Evolutionary conservation across 2,113 vertebrate genomes (phyloP).

Genomic region (Pseudopodoces humilis): DNA sequence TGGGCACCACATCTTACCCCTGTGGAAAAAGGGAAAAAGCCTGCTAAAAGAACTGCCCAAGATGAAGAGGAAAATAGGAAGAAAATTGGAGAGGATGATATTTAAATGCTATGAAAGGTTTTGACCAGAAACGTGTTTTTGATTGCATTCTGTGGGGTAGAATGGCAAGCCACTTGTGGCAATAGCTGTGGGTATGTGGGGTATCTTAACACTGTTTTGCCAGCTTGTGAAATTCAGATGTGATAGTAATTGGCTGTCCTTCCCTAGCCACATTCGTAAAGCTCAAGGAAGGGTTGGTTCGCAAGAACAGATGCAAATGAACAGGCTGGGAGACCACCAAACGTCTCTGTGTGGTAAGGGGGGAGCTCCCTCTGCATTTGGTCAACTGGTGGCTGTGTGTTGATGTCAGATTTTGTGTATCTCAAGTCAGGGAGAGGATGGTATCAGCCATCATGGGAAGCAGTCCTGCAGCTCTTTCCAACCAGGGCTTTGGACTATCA

Average conservation of each 20-base stretch:
- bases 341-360: not conserved
- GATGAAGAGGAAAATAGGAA: not conserved
- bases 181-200: not conserved
- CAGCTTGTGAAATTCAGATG: not conserved
- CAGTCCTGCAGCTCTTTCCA: not conserved
- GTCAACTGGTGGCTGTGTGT: not conserved
- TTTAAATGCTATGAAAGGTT: not conserved
- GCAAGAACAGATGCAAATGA: not conserved
- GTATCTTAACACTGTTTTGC: not conserved
- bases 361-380: not conserved
- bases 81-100: not conserved
- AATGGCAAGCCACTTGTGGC: not conserved
- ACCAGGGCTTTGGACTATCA: not conserved
- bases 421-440: not conserved
- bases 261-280: not conserved
- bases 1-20: rapidly evolving
- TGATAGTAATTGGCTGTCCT: not conserved
- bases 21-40: not conserved
- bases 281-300: not conserved
- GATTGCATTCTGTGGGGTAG: not conserved
- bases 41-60: not conserved
- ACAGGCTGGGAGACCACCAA: conserved; percentile 1
- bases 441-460: not conserved
- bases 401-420: not conserved
- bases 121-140: rapidly evolving